These are phyloP conservation scores for Falco peregrinus DNA, from an alignment of 2,797 vertebrate species.

Conservation along the genomic window DNA sequence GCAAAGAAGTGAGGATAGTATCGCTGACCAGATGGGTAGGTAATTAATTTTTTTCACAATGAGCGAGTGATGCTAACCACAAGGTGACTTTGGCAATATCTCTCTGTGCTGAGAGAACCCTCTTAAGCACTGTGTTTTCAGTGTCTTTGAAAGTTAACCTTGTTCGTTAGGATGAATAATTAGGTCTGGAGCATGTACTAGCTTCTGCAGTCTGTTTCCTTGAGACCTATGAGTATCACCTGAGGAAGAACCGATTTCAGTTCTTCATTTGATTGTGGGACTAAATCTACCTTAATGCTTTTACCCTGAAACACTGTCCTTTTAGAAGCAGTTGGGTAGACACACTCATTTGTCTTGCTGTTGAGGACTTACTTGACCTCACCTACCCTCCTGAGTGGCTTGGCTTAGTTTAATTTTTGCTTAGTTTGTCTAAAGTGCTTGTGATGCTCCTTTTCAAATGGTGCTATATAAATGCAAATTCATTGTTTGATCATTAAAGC, in stretches of 20 bases:
- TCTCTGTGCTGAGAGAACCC: not conserved
- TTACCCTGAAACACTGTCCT: not conserved
- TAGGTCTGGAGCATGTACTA: not conserved
- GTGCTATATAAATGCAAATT: slow-evolving; percentile 21
- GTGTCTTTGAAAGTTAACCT: not conserved
- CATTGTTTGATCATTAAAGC: slow-evolving; percentile 28
- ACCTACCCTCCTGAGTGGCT: not conserved
- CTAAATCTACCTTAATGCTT: slow-evolving; percentile 19
- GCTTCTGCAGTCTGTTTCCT: slow-evolving; percentile 1
- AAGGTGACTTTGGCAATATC: not conserved
- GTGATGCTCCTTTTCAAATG: not conserved
- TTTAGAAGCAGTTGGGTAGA: not conserved
- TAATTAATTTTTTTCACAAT: not conserved
- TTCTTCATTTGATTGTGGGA: slow-evolving; percentile 3
- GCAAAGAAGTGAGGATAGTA: slow-evolving; percentile 86
- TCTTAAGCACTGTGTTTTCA: not conserved
- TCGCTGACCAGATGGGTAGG: slow-evolving; percentile 81
- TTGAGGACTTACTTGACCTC: slow-evolving; percentile 14
- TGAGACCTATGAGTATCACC: not conserved
- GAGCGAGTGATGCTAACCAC: not conserved
- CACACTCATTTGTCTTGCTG: not conserved
- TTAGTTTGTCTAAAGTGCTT: slow-evolving; percentile 4
- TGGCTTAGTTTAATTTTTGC: slow-evolving; percentile 48
- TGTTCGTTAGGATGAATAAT: not conserved
- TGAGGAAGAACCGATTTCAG: not conserved